phyloP scores from a whole-genome alignment of 37 sponge, comb jelly and placozoan species.

The Spongia lamella region DNA sequence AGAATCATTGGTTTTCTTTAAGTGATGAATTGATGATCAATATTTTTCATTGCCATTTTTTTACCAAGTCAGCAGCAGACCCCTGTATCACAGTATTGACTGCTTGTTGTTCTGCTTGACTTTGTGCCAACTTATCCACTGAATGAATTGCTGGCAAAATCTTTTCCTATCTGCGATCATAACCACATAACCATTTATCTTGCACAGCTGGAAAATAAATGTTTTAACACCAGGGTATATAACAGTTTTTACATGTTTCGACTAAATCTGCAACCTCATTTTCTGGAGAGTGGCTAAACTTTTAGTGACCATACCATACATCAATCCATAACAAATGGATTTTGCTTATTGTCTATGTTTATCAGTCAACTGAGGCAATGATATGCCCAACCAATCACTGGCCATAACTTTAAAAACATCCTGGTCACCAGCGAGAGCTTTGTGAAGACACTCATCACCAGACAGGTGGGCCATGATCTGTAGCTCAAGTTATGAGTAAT shows the following conservation, averaged over 20 bases:
- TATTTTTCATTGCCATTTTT: constrained; percentile 92
- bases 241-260: constrained; percentile 81
- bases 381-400: constrained; percentile 68
- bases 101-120: constrained; percentile 90
- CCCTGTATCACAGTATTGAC: constrained; percentile 95
- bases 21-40: constrained; percentile 46
- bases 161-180: constrained; percentile 79
- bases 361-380: constrained; percentile 47
- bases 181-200: constrained; percentile 67
- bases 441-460: constrained; percentile 62
- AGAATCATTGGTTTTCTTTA: neutral
- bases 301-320: constrained; percentile 93
- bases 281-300: constrained; percentile 75
- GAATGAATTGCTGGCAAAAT: constrained; percentile 82
- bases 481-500: constrained; percentile 95
- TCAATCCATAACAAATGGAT: constrained; percentile 96
- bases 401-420: constrained; percentile 96
- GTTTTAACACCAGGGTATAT: constrained; percentile 59
- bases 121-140: constrained; percentile 36
- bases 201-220: constrained; percentile 74
- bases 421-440: constrained; percentile 70
- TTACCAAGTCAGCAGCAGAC: constrained; percentile 95
- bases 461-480: constrained; percentile 91
- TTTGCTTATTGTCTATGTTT: constrained; percentile 87
- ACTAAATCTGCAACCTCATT: constrained; percentile 89